Conservation (phyloP, 2,888 invertebrate species). For the Drosophila melanosoma region DNA sequence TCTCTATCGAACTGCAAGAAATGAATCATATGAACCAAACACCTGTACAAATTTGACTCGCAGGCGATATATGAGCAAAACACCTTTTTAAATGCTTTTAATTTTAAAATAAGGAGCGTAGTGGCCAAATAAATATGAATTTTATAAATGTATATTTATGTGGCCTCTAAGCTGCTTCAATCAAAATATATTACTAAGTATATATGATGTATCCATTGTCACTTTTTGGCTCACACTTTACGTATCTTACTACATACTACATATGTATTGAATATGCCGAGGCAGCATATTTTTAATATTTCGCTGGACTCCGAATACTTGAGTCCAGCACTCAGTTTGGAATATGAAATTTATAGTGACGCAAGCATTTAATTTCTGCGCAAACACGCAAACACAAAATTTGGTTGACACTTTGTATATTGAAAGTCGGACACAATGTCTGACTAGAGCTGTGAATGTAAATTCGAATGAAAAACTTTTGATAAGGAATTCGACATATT, state of each 20-base stretch:
- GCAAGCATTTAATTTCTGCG: not conserved
- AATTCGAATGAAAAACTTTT: conserved; percentile 42
- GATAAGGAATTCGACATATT: conserved; percentile 61
- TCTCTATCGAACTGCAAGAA: not conserved
- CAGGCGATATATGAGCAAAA: not conserved
- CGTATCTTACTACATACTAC: not conserved
- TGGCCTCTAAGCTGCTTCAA: not conserved
- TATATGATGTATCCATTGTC: not conserved
- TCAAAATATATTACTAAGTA: not conserved
- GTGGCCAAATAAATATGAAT: not conserved
- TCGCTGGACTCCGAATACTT: not conserved
- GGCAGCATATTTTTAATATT: conserved; percentile 3
- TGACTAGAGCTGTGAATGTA: not conserved
- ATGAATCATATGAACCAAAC: not conserved
- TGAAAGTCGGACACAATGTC: not conserved
- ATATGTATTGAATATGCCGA: conserved; percentile 8
- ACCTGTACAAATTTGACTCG: not conserved
- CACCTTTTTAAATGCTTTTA: not conserved
- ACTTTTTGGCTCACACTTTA: not conserved
- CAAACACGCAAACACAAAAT: not conserved
- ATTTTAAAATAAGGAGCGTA: not conserved
- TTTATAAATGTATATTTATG: not conserved
- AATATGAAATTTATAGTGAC: conserved; percentile 2
- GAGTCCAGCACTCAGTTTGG: not conserved
- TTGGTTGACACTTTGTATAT: not conserved